Evolutionary conservation across 2,113 vertebrate species (phyloP).

Genomic region (Alces alces): DNA sequence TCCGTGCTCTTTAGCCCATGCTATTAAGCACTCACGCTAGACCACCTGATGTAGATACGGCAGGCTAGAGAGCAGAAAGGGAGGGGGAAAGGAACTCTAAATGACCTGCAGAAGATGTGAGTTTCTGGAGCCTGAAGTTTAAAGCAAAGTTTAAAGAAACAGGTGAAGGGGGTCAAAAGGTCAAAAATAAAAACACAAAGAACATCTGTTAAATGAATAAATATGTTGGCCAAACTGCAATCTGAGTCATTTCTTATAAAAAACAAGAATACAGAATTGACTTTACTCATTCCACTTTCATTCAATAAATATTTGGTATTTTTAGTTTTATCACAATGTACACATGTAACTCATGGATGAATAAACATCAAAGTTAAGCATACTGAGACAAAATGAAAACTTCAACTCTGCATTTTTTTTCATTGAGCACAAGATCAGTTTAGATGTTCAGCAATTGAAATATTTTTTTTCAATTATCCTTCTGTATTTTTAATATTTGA

Average conservation of each 20-base stretch:
- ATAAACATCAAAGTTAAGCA: not conserved
- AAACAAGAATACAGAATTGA: not conserved
- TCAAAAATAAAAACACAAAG: not conserved
- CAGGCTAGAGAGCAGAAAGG: not conserved
- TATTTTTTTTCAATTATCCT: not conserved
- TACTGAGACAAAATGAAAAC: not conserved
- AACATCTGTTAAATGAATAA: not conserved
- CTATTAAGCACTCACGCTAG: not conserved
- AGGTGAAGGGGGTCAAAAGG: not conserved
- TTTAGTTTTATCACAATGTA: not conserved
- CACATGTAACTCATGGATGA: not conserved
- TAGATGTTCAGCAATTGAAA: not conserved
- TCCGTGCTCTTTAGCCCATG: not conserved
- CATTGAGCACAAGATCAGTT: not conserved
- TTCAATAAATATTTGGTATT: not conserved
- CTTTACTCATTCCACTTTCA: not conserved
- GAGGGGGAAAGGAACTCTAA: not conserved
- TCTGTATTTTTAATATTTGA: not conserved
- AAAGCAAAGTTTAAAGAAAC: not conserved
- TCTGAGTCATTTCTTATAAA: not conserved
- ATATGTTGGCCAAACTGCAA: not conserved
- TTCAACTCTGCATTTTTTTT: not conserved
- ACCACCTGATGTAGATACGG: not conserved
- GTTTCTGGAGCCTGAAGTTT: not conserved
- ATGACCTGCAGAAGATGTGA: not conserved